A percentile compares a stretch with the other conserved stretches of the same genome.
phyloP scores from a whole-genome alignment of 2,113 vertebrate genomes.

The Garra rufa region DNA sequence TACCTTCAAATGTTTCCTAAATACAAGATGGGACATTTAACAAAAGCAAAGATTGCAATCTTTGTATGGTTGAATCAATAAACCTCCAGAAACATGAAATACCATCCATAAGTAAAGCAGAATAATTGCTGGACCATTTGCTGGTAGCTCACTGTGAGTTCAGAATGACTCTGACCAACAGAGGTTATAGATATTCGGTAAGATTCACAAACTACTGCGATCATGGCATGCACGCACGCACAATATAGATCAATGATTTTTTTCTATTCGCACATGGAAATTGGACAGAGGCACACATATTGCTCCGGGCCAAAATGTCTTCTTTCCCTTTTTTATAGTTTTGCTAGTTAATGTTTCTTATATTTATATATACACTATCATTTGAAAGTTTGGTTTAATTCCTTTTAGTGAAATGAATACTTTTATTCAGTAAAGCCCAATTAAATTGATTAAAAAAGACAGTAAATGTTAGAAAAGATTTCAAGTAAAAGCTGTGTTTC shows the following conservation, averaged over 20 bases:
- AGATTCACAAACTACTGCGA: background rate
- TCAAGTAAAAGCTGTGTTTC: background rate
- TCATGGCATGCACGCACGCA: conserved; percentile 6
- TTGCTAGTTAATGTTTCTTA: background rate
- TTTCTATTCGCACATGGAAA: background rate
- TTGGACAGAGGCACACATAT: background rate
- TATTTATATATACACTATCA: too few relatives aligned
- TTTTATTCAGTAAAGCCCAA: background rate
- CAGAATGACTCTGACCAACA: background rate
- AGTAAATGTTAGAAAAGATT: background rate
- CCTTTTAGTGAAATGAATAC: background rate
- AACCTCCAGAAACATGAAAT: background rate
- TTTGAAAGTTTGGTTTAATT: background rate
- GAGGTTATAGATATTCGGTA: background rate
- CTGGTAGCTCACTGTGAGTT: background rate
- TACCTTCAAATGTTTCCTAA: background rate
- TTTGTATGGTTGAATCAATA: background rate
- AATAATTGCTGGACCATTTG: background rate
- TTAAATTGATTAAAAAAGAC: background rate
- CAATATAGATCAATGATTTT: background rate
- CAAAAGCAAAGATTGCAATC: background rate
- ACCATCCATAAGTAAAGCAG: background rate
- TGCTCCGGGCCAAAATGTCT: background rate
- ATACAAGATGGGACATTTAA: background rate
- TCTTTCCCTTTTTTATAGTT: background rate